Evolutionary conservation across 2,113 vertebrate genomes (phyloP).

Genomic region (Dipodomys ordii): DNA sequence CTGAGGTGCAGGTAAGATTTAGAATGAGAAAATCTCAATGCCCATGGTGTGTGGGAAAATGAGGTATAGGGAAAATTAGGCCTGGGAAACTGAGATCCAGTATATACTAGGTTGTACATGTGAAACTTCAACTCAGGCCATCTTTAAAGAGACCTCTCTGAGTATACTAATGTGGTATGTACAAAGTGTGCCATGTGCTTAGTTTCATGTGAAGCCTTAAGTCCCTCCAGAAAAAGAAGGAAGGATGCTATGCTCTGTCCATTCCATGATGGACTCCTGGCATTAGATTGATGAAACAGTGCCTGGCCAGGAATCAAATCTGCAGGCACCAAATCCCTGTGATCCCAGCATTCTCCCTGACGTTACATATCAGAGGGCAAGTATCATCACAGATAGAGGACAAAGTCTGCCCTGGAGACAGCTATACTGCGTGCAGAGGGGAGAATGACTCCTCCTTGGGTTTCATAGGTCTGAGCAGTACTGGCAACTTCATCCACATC

Average conservation of each 20-base stretch:
- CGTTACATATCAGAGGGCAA: neutral
- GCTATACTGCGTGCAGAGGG: neutral
- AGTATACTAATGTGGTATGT: neutral
- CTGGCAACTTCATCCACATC: slow-evolving; percentile 19
- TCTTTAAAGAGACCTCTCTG: neutral
- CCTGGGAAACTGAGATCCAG: neutral
- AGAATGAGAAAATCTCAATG: neutral
- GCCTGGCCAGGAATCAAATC: neutral
- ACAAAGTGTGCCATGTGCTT: neutral
- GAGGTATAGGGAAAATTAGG: neutral
- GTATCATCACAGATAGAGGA: neutral
- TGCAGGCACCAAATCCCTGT: neutral
- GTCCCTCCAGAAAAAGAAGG: neutral
- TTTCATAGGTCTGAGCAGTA: no score
- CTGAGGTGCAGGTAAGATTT: neutral
- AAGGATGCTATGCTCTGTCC: no score
- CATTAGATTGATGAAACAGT: neutral
- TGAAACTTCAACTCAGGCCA: fast-evolving
- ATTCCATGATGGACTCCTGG: no score
- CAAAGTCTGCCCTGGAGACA: no score
- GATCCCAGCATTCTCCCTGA: neutral
- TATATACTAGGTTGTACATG: fast-evolving
- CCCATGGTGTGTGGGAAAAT: neutral
- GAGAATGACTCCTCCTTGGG: neutral
- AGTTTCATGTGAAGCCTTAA: neutral